These are phyloP conservation scores for Myxocyprinus asiaticus DNA, from an alignment of 2,113 vertebrate genomes.

Conservation along the genomic window DNA sequence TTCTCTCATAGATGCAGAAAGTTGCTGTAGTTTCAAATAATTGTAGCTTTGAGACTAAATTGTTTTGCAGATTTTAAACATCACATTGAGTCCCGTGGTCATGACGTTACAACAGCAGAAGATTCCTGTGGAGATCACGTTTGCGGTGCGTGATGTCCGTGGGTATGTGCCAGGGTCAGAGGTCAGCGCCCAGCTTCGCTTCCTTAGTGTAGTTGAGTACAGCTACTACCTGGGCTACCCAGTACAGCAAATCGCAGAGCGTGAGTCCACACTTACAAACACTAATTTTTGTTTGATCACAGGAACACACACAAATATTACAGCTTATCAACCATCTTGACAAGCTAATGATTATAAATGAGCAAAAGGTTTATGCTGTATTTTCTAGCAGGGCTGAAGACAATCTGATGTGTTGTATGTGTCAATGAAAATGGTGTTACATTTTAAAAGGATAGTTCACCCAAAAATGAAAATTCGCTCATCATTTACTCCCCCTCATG, in stretches of 20 bases:
- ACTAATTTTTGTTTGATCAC: not conserved
- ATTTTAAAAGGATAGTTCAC: no score
- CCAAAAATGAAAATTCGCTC: no score
- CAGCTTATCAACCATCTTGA: no score
- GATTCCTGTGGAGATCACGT: slow-evolving; percentile 85
- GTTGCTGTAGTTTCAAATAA: not conserved
- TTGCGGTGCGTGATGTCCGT: slow-evolving; percentile 70
- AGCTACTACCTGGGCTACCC: slow-evolving; percentile 96
- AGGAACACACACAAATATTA: not conserved
- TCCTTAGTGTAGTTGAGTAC: slow-evolving; percentile 90
- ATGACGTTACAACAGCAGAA: slow-evolving; percentile 68
- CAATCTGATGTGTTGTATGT: not conserved
- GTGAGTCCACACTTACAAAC: slow-evolving; percentile 77
- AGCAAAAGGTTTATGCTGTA: no score
- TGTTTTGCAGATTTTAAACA: slow-evolving; percentile 84
- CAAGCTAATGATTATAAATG: no score
- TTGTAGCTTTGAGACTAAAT: not conserved
- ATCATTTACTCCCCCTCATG: no score
- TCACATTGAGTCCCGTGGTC: slow-evolving; percentile 72
- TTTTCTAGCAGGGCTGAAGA: not conserved
- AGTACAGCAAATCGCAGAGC: slow-evolving; percentile 93
- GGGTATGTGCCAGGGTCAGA: slow-evolving; percentile 86
- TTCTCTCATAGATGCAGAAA: not conserved
- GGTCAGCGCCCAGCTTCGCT: slow-evolving; percentile 85
- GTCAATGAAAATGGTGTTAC: not conserved